phyloP scores from a whole-genome alignment of 1,140 invertebrate species.

The Drosophila ogumai region DNA sequence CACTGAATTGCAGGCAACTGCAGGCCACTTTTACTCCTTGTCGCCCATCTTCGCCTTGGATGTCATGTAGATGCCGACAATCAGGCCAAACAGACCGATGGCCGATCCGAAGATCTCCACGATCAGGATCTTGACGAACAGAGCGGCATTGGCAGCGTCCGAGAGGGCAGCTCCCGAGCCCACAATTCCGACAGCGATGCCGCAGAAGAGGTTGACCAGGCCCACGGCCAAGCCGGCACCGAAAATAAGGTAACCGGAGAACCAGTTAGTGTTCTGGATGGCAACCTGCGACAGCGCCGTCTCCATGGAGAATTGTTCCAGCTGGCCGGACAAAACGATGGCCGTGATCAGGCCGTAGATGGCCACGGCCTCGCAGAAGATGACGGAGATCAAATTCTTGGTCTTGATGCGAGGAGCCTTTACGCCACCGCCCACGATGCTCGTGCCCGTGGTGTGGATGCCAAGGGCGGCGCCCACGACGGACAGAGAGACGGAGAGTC shows the following conservation, averaged over 20 bases:
- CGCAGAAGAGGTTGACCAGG: constrained; percentile 97
- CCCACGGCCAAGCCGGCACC: constrained; percentile 97
- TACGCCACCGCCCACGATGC: constrained; percentile 98
- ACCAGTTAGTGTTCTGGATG: constrained; percentile 88
- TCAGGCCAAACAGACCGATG: constrained; percentile 99
- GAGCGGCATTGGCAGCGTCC: constrained; percentile 96
- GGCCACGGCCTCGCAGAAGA: constrained; percentile 99
- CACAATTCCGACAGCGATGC: constrained; percentile 97
- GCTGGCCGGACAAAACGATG: constrained; percentile 95
- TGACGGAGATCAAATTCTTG: constrained; percentile 99
- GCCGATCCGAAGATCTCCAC: constrained; percentile 99
- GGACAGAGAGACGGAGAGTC: constrained; percentile 96
- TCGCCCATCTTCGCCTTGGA: constrained; percentile 88
- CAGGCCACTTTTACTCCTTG: constrained; percentile 70
- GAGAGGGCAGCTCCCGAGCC: constrained; percentile 97
- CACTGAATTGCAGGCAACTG: constrained; percentile 23
- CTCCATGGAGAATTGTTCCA: constrained; percentile 87
- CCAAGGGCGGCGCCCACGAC: constrained; percentile 99
- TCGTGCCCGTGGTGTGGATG: constrained; percentile 98
- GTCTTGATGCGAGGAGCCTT: constrained; percentile 99
- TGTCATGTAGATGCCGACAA: constrained; percentile 97
- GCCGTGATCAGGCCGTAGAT: constrained; percentile 99
- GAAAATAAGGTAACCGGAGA: constrained; percentile 96
- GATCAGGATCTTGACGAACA: constrained; percentile 99
- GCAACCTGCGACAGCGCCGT: constrained; percentile 44